Evolutionary conservation across 1,140 invertebrate genomes (phyloP), one percentile per base, ranked within the genome.

Genomic region (Nebria ingens): DNA sequence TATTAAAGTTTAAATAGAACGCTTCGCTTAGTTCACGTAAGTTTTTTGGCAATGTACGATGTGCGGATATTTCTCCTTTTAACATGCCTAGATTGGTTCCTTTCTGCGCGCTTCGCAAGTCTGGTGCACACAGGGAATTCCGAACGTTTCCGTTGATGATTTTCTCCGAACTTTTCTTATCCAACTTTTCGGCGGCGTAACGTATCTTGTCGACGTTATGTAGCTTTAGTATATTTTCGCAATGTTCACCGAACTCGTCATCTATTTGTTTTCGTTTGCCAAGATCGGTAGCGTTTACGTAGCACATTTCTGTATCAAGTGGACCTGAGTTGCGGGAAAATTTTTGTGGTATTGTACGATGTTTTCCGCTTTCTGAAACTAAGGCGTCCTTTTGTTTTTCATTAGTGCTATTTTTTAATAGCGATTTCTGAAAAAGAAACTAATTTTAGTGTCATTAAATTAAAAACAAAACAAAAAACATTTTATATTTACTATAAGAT

Each of bases 41-140:
- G 58, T 65, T 65, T 51, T 63, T 60, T 51, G 63, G 63, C 38
- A 65, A 56, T 15, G 63, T 65, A 40, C 63, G 57, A 58, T 65
- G 63, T 19, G 54, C 34, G 50, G 34, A 38, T 17, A 40, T 19
- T 17, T 23, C 21, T 15, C 55, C 13, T 52, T 12, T 2, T 54
- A 19, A 19, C 29, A 19, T 20, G 17, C 3, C 20, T 55, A 15
- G 3, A 42, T 21, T 51, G 19, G 29, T 34, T 9, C 20, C 15
- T 6, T 51, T 55, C 13, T 4, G 19, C 19, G 15, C 4, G 6
- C 9, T 51, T 21, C 19, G 12, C 19, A 2, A n/a, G 23, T 22
- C 15, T 52, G 23, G 2, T 38, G 19, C 25, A 15, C 23, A 52
- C 19, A 53, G 19, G 25, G 11, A 51, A 34, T n/a, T 21, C 21